Evolutionary conservation across 2,113 vertebrate genomes (phyloP), one percentile per base, ranked within the genome.

Genomic region (Nycticryphes semicollaris): DNA sequence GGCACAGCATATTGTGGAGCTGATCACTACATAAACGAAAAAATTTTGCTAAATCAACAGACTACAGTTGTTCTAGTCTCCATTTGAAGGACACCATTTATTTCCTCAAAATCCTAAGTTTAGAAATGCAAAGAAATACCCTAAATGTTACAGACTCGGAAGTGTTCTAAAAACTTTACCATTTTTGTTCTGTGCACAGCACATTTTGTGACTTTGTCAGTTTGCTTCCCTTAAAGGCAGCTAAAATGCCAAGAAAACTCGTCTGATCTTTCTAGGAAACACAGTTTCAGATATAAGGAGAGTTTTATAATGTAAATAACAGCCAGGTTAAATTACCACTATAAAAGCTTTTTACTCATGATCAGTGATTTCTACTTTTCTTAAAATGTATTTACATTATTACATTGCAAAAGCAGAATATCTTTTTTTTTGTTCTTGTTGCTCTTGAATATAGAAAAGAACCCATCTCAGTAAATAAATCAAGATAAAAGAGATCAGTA

Each of bases 401-500:
- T 28, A 86, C 28, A 56, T 75, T 69, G 47, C 53, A 69, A 91
- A 93, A 91, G 54, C 18, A 84, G 60, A 57, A 27, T 57, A 7
- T 37, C 18, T 47, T 59, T 88, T 9, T 43, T 43, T 70, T 93
- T 45, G 41, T 82, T 86, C 56, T 76, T 93, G 7, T 74, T 94
- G 63, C 45, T 94, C 35, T 35, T 74, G 41, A 88, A 60, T 82
- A 54, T 82, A 57, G 64, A 77, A 90, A 76, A 94, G 57, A 81
- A 31, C 41, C 21, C 64, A 94, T 23, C 77, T 86, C 62, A 92
- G 76, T 80, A 95, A 57, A 87, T 96, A 97, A 97, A 97, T 97
- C 82, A 97, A 96, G 94, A 96, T 89, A 92, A 90, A 96, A 81
- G 87, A 93, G 86, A 97, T 82, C 74, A 91, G 50, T 80, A 79